Conservation (phyloP, 2,797 vertebrate species). For the Micrastur ruficollis region DNA sequence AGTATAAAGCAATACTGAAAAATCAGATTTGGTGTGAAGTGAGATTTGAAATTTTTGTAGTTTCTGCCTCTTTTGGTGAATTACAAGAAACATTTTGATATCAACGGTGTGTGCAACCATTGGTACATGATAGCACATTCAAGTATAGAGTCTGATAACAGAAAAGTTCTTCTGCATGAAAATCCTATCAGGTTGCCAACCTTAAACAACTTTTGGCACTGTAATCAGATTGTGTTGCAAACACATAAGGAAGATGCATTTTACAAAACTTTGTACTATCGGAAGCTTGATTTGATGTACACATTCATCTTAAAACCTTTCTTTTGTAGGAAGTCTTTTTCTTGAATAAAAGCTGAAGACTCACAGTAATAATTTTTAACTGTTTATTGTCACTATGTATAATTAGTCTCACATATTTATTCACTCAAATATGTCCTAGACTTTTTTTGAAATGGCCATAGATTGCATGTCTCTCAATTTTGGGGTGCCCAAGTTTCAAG, state of each 20-base stretch:
- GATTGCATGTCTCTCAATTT: not conserved
- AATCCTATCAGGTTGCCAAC: not conserved
- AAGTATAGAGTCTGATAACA: not conserved
- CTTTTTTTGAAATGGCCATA: not conserved
- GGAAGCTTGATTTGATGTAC: not conserved
- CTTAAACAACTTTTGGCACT: not conserved
- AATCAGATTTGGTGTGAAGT: not conserved
- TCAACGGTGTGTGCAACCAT: not conserved
- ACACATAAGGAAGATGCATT: not conserved
- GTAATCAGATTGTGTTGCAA: not conserved
- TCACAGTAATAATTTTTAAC: not conserved
- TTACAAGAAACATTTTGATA: not conserved
- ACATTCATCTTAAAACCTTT: not conserved
- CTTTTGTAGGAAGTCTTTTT: not conserved
- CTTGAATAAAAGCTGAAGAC: not conserved
- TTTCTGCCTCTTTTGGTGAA: not conserved
- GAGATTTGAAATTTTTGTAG: not conserved
- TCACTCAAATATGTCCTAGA: not conserved
- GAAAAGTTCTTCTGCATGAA: not conserved
- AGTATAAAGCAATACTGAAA: not conserved
- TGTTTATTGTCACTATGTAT: not conserved
- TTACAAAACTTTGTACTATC: not conserved
- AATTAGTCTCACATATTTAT: not conserved
- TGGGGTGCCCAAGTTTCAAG: not conserved
- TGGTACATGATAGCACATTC: not conserved